These are phyloP conservation scores for cattle (Bos taurus) DNA, from an alignment of 2,113 vertebrate genomes.

Conservation along the genomic window DNA sequence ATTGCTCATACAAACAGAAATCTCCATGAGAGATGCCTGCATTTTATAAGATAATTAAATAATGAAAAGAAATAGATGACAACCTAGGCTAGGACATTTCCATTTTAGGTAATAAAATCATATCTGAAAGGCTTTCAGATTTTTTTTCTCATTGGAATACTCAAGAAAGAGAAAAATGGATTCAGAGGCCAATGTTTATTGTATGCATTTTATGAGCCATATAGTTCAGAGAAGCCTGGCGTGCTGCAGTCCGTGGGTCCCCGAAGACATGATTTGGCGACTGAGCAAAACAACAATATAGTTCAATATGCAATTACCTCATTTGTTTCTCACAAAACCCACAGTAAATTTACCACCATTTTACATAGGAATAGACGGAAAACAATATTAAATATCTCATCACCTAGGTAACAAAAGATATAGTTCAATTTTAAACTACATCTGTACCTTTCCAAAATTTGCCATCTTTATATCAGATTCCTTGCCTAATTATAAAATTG, in stretches of 20 bases:
- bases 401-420: not conserved
- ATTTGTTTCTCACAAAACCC: constrained; percentile 1
- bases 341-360: not conserved
- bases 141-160: not conserved
- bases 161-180: not conserved
- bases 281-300: not conserved
- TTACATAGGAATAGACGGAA: not conserved
- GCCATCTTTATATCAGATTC: not conserved
- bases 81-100: not conserved
- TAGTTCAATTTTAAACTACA: not conserved
- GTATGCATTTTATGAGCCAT: not conserved
- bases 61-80: not conserved
- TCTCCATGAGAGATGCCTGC: not conserved
- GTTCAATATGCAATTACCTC: not conserved
- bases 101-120: not conserved
- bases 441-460: not conserved
- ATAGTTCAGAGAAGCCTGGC: not conserved
- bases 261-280: not conserved
- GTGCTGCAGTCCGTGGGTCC: not conserved
- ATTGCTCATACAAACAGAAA: not conserved
- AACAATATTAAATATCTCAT: not conserved
- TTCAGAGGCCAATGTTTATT: not conserved
- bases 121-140: not conserved
- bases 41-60: constrained; percentile 29
- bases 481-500: constrained; percentile 21